Conservation (phyloP, 2,888 invertebrate genomes). For the Drosophila mimica region DNA sequence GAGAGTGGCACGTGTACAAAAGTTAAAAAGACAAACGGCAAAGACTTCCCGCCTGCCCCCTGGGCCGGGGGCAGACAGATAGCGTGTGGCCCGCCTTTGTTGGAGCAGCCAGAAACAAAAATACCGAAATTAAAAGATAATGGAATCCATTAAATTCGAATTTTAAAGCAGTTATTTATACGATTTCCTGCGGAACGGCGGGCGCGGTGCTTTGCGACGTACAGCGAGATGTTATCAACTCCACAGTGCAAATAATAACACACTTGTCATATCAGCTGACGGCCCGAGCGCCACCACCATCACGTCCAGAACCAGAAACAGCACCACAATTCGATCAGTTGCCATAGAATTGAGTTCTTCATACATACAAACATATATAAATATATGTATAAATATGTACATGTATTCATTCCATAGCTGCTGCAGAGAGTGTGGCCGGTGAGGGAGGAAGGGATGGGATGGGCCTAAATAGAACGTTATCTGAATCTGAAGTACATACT, state of each 20-base stretch:
- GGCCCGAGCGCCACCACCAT: conserved; percentile 19
- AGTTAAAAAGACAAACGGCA: conserved; percentile 23
- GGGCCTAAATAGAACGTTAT: conserved; percentile 38
- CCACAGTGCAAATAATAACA: conserved; percentile 51
- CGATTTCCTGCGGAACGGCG: conserved; percentile 30
- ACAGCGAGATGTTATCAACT: conserved; percentile 53
- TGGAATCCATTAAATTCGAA: conserved; percentile 70
- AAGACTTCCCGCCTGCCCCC: background rate
- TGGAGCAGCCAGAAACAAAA: conserved; percentile 18
- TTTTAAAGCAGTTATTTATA: conserved; percentile 70
- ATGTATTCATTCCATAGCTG: background rate
- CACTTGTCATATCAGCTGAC: conserved; percentile 58
- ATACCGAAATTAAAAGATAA: conserved; percentile 56
- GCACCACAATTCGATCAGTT: conserved; percentile 2
- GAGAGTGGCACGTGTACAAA: conserved; percentile 46
- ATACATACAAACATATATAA: background rate
- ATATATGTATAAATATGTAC: conserved; percentile 4
- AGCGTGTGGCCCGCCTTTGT: conserved; percentile 40
- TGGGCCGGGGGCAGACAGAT: conserved; percentile 2
- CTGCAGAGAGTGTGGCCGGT: background rate
- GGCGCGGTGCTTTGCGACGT: background rate
- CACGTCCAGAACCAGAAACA: background rate
- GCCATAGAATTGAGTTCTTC: conserved; percentile 28
- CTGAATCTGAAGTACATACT: conserved; percentile 44
- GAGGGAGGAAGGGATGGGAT: background rate